phyloP scores from a whole-genome alignment of 2,797 vertebrate genomes.

The Sebastes minor region DNA sequence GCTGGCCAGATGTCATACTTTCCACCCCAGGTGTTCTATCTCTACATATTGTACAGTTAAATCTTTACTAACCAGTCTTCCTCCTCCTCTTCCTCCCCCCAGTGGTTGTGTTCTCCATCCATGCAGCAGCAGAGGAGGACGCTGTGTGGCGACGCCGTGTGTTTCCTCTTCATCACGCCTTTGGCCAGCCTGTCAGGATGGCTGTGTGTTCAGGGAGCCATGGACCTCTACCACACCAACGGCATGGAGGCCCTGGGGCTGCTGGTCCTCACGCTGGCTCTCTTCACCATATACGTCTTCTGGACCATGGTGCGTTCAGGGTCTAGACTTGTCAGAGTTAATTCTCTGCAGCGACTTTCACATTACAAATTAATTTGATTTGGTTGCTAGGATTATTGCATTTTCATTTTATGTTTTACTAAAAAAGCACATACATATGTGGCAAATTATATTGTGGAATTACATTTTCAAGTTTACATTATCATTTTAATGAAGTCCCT shows the following conservation, averaged over 20 bases:
- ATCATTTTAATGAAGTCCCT: not conserved
- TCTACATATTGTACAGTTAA: too few species aligned
- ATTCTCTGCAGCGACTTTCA: not conserved
- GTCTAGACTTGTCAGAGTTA: not conserved
- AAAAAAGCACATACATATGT: not conserved
- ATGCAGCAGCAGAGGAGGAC: constrained; percentile 74
- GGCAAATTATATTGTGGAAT: not conserved
- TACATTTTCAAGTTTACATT: not conserved
- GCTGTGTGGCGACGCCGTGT: constrained; percentile 68
- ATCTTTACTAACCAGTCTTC: not conserved
- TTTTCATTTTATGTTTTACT: not conserved
- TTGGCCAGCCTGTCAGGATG: constrained; percentile 78
- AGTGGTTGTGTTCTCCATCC: constrained; percentile 76
- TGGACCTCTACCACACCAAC: constrained; percentile 76
- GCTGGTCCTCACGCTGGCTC: constrained; percentile 73
- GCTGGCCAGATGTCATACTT: not conserved
- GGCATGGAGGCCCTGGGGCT: constrained; percentile 74
- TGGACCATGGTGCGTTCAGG: constrained; percentile 72
- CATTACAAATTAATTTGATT: not conserved
- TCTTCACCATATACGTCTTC: constrained; percentile 78
- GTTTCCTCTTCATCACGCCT: constrained; percentile 81
- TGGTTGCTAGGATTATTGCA: not conserved
- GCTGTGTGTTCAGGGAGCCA: constrained; percentile 80
- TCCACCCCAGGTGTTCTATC: not conserved
- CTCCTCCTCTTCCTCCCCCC: not conserved